These are phyloP conservation scores for Mungos mungo DNA, from an alignment of 2,113 vertebrate species.

Conservation along the genomic window DNA sequence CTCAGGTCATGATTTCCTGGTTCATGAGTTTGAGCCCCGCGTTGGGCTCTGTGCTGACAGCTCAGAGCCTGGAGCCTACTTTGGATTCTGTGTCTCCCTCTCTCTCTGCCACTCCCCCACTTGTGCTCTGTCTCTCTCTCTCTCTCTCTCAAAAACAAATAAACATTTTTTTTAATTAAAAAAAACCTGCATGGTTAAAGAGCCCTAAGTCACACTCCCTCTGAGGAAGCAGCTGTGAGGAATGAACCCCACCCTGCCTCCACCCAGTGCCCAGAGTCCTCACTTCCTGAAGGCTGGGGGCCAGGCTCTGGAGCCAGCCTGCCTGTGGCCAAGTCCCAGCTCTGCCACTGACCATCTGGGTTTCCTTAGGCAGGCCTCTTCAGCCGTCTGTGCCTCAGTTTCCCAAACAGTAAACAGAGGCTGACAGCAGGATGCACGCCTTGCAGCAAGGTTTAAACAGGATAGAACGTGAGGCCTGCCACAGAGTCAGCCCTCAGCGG, in stretches of 20 bases:
- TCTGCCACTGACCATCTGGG: not conserved
- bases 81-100: too few relatives aligned
- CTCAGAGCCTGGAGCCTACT: too few relatives aligned
- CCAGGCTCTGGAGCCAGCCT: not conserved
- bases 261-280: not conserved
- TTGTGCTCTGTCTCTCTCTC: too few relatives aligned
- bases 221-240: not conserved
- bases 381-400: not conserved
- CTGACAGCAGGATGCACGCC: not conserved
- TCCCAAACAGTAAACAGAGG: not conserved
- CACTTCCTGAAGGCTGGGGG: too few relatives aligned
- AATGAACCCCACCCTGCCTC: not conserved
- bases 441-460: not conserved
- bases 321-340: not conserved
- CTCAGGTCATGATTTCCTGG: too few relatives aligned
- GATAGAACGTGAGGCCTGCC: not conserved
- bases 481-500: not conserved
- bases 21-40: too few relatives aligned
- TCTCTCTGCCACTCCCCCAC: too few relatives aligned
- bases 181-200: not conserved
- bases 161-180: too few relatives aligned
- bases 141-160: too few relatives aligned
- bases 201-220: not conserved
- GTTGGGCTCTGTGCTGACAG: too few relatives aligned
- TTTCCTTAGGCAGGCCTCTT: not conserved